Conservation (phyloP, 2,888 invertebrate genomes). For the Himalopsyche anomala region DNA sequence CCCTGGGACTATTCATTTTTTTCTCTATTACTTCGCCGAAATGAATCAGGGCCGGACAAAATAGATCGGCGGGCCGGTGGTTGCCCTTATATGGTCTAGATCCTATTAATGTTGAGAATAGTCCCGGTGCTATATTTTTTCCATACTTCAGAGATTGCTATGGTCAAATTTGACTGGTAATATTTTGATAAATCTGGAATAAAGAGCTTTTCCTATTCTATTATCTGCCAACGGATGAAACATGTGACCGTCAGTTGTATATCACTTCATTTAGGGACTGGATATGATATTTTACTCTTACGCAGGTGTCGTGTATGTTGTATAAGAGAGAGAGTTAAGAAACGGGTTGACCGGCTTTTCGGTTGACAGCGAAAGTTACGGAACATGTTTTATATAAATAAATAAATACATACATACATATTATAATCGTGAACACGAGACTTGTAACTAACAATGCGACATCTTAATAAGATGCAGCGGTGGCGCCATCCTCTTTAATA, state of each 20-base stretch:
- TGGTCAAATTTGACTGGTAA: too few relatives aligned
- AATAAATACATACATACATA: neutral
- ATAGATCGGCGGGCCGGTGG: too few relatives aligned
- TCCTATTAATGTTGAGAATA: too few relatives aligned
- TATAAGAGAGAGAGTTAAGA: slow-evolving; percentile 16
- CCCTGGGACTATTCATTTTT: too few relatives aligned
- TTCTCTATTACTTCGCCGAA: too few relatives aligned
- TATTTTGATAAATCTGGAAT: too few relatives aligned
- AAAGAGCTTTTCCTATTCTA: too few relatives aligned
- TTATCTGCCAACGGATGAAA: too few relatives aligned
- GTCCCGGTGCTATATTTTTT: too few relatives aligned
- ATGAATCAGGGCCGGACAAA: too few relatives aligned
- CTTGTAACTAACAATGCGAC: neutral
- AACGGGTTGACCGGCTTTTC: slow-evolving; percentile 6
- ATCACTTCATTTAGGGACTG: neutral
- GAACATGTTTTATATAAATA: slow-evolving; percentile 13
- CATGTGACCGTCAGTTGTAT: neutral
- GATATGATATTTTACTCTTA: neutral
- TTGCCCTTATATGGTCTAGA: too few relatives aligned
- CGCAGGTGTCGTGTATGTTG: slow-evolving; percentile 15
- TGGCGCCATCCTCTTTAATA: neutral
- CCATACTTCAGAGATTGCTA: too few relatives aligned
- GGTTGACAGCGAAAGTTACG: slow-evolving; percentile 25
- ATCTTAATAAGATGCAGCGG: slow-evolving; percentile 1
- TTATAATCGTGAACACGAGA: neutral